Conservation (phyloP, 2,113 vertebrate genomes). For the Amia ocellicauda region DNA sequence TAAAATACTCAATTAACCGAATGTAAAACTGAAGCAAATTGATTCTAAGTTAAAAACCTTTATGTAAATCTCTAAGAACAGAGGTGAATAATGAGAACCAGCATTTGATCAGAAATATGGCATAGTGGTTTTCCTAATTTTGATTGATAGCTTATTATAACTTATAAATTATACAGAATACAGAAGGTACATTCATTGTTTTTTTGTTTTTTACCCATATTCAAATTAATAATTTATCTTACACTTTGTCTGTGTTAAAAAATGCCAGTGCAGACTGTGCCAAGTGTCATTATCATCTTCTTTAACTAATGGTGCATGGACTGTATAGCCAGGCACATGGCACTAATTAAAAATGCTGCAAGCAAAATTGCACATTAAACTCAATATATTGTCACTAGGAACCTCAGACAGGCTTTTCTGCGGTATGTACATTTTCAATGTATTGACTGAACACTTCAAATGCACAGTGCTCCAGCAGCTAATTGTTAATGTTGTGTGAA, state of each 20-base stretch:
- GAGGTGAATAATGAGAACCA: no score
- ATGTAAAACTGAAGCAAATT: no score
- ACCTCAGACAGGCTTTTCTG: conserved; percentile 31
- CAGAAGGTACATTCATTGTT: no score
- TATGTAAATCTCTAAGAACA: no score
- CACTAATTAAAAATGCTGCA: conserved; percentile 64
- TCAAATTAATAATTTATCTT: no score
- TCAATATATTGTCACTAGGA: conserved; percentile 41
- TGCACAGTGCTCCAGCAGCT: conserved; percentile 28
- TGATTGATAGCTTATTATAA: no score
- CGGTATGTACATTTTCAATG: conserved; percentile 32
- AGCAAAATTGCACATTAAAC: conserved; percentile 52
- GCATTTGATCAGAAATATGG: no score
- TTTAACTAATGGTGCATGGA: conserved; percentile 63
- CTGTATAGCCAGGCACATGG: conserved; percentile 57
- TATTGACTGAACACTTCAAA: conserved; percentile 39
- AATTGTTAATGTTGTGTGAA: conserved; percentile 38
- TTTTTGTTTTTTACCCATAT: no score
- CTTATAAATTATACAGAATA: no score
- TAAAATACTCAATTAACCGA: no score
- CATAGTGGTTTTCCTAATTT: no score
- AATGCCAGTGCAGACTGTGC: conserved; percentile 40
- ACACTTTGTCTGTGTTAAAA: neutral
- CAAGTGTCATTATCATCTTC: conserved; percentile 55
- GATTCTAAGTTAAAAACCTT: no score